phyloP scores from a whole-genome alignment of 1,140 invertebrate species.

The Polyergus mexicanus region DNA sequence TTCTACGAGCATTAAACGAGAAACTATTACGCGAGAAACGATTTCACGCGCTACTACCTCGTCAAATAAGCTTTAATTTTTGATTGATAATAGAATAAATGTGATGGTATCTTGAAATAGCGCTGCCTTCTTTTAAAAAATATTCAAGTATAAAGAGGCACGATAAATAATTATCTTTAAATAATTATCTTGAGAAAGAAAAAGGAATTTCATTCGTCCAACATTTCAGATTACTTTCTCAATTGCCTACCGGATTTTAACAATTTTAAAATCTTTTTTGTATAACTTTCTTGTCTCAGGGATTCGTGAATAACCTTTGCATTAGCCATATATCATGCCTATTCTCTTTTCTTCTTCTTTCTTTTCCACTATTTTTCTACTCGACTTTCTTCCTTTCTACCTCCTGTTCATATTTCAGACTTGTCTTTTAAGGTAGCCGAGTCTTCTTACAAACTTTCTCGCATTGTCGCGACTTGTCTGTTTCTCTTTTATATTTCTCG shows the following conservation, averaged over 20 bases:
- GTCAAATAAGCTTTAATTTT: constrained; percentile 16
- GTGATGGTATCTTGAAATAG: neutral
- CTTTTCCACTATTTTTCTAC: neutral
- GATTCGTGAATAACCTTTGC: constrained; percentile 42
- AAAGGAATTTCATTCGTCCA: constrained; percentile 14
- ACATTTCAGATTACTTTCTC: constrained; percentile 41
- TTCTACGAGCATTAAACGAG: neutral
- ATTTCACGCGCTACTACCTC: constrained; percentile 14
- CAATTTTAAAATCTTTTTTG: constrained; percentile 48
- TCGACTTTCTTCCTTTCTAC: neutral
- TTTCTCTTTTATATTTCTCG: neutral
- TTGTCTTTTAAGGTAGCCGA: constrained; percentile 43
- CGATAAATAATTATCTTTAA: constrained; percentile 52
- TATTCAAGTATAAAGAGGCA: neutral
- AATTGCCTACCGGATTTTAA: constrained; percentile 55
- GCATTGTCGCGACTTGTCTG: constrained; percentile 33
- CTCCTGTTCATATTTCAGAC: constrained; percentile 35
- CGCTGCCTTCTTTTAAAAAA: neutral
- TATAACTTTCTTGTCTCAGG: constrained; percentile 5
- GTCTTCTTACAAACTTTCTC: constrained; percentile 37
- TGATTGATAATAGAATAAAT: neutral
- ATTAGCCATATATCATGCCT: neutral
- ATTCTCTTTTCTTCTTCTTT: neutral
- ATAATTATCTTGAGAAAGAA: neutral
- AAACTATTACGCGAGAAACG: neutral